These are phyloP conservation scores for Coccyzus lansbergi DNA, from an alignment of 2,797 vertebrate genomes.

Conservation along the genomic window DNA sequence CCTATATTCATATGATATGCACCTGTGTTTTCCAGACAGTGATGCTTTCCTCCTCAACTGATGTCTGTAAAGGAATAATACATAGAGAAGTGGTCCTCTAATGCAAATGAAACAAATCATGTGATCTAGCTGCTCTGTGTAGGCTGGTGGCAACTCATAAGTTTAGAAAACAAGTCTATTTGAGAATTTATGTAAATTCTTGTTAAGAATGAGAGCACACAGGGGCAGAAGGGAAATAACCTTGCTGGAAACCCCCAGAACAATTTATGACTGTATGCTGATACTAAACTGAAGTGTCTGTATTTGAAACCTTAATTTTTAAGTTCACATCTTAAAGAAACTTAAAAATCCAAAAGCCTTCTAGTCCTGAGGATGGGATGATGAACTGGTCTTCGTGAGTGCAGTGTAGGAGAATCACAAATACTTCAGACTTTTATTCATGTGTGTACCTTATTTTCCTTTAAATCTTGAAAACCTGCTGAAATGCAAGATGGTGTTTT, in stretches of 20 bases:
- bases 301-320: slow-evolving; percentile 28
- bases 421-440: neutral
- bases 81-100: neutral
- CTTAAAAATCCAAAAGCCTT: neutral
- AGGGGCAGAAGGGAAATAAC: slow-evolving; percentile 76
- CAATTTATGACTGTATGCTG: neutral
- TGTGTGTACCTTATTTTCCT: neutral
- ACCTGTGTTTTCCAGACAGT: neutral
- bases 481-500: neutral
- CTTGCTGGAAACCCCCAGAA: slow-evolving; percentile 78
- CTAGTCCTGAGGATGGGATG: neutral
- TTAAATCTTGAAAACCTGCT: neutral
- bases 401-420: neutral
- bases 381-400: neutral
- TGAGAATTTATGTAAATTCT: slow-evolving; percentile 79
- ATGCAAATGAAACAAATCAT: neutral
- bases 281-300: slow-evolving; percentile 56
- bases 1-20: neutral
- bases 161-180: slow-evolving; percentile 70
- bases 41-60: neutral
- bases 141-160: neutral
- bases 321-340: neutral
- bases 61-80: neutral
- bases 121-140: neutral
- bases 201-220: slow-evolving; percentile 74